Evolutionary conservation across 2,797 vertebrate genomes (phyloP).

Genomic region (Uromys caudimaculatus): DNA sequence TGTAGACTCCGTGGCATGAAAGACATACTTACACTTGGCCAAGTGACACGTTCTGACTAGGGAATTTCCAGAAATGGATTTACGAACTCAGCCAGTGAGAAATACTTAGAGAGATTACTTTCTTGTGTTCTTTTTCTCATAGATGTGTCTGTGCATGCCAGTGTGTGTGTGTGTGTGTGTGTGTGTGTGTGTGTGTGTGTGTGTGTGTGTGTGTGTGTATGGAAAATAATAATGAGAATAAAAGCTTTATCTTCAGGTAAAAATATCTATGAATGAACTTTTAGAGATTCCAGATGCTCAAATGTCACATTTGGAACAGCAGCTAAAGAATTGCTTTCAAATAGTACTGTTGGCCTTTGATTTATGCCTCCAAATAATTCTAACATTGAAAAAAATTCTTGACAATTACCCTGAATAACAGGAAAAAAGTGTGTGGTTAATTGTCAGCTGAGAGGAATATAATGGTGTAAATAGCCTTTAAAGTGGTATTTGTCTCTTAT

Average conservation of each 20-base stretch:
- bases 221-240: constrained; percentile 57
- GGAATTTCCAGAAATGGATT: neutral
- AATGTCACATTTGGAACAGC: constrained; percentile 55
- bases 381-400: constrained; percentile 69
- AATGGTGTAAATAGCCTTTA: constrained; percentile 78
- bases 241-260: constrained; percentile 58
- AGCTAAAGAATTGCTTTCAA: constrained; percentile 50
- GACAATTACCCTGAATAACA: constrained; percentile 80
- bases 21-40: constrained; percentile 7
- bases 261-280: constrained; percentile 61
- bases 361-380: constrained; percentile 73
- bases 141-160: neutral
- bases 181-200: neutral
- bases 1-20: neutral
- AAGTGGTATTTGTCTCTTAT: constrained; percentile 77
- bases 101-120: neutral
- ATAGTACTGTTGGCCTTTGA: constrained; percentile 63
- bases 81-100: neutral
- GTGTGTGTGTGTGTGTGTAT: neutral
- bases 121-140: neutral
- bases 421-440: constrained; percentile 72
- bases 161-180: neutral
- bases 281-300: constrained; percentile 65
- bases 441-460: constrained; percentile 80
- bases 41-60: neutral